Evolutionary conservation across 2,113 vertebrate species (phyloP).

Genomic region (Catharus fuscescens): DNA sequence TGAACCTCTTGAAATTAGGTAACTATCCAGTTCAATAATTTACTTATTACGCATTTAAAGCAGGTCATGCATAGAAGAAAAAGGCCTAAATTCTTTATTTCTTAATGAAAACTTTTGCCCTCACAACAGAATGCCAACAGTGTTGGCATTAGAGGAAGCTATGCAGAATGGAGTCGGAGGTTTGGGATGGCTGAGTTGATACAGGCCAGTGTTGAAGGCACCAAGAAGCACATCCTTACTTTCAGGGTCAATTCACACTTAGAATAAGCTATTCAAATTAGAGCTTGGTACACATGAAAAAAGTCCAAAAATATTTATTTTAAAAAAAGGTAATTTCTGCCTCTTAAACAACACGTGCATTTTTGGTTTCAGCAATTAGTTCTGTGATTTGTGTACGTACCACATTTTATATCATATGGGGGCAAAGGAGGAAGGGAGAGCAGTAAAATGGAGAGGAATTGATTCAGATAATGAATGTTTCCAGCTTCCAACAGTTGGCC

Average conservation of each 20-base stretch:
- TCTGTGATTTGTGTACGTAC: background rate
- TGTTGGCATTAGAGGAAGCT: background rate
- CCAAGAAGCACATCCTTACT: background rate
- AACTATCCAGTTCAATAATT: background rate
- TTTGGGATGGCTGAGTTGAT: background rate
- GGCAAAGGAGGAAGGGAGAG: background rate
- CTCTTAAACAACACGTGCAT: background rate
- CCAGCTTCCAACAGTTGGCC: conserved; percentile 11
- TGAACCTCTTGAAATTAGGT: background rate
- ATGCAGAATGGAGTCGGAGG: background rate
- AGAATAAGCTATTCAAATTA: background rate
- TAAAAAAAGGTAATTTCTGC: background rate
- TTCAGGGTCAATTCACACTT: background rate
- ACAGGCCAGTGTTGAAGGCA: background rate
- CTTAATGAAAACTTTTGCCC: background rate
- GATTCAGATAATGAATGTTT: conserved; percentile 11
- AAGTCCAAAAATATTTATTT: conserved; percentile 22
- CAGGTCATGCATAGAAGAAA: background rate
- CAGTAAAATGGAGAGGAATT: background rate
- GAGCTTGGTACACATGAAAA: background rate
- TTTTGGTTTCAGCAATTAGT: background rate
- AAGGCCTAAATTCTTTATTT: background rate
- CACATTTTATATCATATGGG: background rate
- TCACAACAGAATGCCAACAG: background rate
- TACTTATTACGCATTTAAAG: background rate